Evolutionary conservation across 2,888 invertebrate species (phyloP).

Genomic region (Nephrotoma appendiculata): DNA sequence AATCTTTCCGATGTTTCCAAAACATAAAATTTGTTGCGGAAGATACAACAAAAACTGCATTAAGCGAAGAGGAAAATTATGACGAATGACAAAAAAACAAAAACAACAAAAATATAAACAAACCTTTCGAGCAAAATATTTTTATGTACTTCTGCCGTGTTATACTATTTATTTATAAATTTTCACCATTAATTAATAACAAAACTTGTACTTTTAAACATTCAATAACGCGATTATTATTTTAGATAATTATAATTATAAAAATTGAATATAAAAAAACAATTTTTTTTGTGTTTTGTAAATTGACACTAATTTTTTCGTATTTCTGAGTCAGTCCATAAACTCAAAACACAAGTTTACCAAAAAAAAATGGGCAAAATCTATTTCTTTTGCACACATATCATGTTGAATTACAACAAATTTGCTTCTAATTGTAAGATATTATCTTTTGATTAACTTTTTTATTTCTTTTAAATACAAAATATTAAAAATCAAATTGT

Average conservation of each 20-base stretch:
- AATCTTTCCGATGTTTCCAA: not conserved
- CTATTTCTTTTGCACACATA: not conserved
- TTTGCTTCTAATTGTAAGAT: not conserved
- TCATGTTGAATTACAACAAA: not conserved
- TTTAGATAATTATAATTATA: not conserved
- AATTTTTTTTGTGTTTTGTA: not conserved
- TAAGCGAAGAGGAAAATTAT: not conserved
- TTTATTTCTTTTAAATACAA: not conserved
- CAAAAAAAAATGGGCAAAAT: not conserved
- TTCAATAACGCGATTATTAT: not conserved
- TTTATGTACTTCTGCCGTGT: not conserved
- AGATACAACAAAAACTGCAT: not conserved
- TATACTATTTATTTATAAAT: not conserved
- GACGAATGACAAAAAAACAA: not conserved
- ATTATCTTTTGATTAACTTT: not conserved
- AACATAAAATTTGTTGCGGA: not conserved
- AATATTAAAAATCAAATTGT: not conserved
- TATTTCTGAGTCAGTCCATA: not conserved
- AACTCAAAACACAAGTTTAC: not conserved
- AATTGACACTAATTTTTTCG: not conserved
- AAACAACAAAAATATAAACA: not conserved
- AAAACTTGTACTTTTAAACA: not conserved
- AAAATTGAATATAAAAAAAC: not conserved
- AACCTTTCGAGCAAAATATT: not conserved
- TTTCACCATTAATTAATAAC: not conserved